Evolutionary conservation across 1,140 invertebrate species (phyloP).

Genomic region (Chrysopa pallens): DNA sequence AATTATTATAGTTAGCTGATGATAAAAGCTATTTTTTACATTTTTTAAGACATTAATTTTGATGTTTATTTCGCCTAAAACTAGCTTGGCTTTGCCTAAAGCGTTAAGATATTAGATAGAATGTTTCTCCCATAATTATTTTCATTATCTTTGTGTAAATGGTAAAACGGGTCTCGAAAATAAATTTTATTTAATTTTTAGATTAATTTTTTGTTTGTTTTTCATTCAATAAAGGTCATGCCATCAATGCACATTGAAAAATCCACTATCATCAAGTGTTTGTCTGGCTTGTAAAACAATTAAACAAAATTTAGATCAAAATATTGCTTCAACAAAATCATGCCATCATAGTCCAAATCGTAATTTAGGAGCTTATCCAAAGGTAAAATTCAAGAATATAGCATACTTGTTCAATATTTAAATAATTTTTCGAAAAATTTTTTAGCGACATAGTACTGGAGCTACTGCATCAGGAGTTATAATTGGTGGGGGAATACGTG

Average conservation of each 20-base stretch:
- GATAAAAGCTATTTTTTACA: too few species aligned
- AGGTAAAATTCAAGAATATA: neutral
- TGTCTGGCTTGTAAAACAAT: conserved; percentile 65
- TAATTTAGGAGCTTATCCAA: neutral
- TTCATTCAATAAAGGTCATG: conserved; percentile 29
- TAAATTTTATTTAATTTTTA: too few species aligned
- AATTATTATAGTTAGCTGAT: too few species aligned
- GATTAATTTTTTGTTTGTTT: neutral
- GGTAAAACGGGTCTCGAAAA: too few species aligned
- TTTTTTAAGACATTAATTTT: too few species aligned
- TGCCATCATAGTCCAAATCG: conserved; percentile 3
- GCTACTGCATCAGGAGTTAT: neutral
- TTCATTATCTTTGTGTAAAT: too few species aligned
- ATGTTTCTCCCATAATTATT: too few species aligned
- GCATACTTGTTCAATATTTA: neutral
- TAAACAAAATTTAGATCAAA: conserved; percentile 12
- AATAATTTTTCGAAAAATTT: neutral
- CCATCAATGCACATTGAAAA: conserved; percentile 65
- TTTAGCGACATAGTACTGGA: neutral
- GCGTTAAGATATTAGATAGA: too few species aligned
- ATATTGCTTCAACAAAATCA: conserved; percentile 6
- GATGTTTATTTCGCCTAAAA: too few species aligned
- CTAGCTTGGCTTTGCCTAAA: too few species aligned
- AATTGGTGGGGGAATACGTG: too few species aligned
- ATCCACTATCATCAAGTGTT: conserved; percentile 44